Evolutionary conservation across 2,113 vertebrate species (phyloP).

Genomic region (Odontesthes bonariensis): DNA sequence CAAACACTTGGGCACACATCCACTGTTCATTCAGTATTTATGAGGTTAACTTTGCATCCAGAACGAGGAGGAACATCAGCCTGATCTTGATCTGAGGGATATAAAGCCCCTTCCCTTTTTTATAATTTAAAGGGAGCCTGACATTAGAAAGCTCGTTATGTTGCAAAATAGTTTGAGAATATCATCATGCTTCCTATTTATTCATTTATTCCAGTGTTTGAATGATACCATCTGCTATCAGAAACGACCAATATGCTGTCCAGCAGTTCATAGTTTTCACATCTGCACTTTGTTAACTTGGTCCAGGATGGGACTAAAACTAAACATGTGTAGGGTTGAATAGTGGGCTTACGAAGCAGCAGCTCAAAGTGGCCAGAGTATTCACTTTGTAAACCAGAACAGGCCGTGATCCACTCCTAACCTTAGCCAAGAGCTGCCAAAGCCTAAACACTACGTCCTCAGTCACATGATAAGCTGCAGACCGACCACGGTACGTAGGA

Average conservation of each 20-base stretch:
- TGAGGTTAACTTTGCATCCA: neutral
- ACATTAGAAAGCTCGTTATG: neutral
- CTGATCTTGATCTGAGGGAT: neutral
- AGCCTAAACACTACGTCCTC: neutral
- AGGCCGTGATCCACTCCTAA: neutral
- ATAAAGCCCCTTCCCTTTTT: neutral
- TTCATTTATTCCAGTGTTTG: neutral
- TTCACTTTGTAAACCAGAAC: no score
- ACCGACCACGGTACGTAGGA: constrained; percentile 14
- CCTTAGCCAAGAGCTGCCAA: neutral
- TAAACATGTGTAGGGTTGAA: neutral
- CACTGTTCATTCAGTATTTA: constrained; percentile 13
- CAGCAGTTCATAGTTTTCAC: neutral
- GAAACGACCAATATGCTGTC: neutral
- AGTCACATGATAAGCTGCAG: constrained; percentile 7
- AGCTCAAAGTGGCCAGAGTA: no score
- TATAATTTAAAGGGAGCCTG: neutral
- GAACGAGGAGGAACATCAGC: neutral
- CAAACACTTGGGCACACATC: neutral
- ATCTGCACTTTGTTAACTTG: constrained; percentile 7
- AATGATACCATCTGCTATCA: neutral
- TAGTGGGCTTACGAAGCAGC: neutral
- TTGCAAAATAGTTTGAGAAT: neutral
- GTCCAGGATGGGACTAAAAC: neutral
- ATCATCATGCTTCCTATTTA: neutral